Evolutionary conservation across 2,888 invertebrate genomes (phyloP).

Genomic region (Polietes domitor): DNA sequence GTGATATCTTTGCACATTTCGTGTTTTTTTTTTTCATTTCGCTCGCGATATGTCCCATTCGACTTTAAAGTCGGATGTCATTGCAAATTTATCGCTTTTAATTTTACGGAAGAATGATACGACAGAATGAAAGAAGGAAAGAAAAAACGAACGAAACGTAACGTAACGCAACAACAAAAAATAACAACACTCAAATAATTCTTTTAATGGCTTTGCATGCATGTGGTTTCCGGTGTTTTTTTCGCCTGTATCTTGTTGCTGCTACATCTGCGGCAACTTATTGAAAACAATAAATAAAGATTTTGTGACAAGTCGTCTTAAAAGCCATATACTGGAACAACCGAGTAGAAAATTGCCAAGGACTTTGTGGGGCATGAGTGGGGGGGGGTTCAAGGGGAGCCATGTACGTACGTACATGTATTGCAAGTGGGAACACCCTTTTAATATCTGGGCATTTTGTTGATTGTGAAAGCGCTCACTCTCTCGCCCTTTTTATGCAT

Average conservation of each 20-base stretch:
- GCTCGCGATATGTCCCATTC: conserved; percentile 34
- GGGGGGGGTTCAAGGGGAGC: not conserved
- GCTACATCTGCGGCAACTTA: conserved; percentile 72
- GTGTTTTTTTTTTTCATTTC: conserved; percentile 34
- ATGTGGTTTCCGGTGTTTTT: conserved; percentile 19
- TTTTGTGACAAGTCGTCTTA: conserved; percentile 69
- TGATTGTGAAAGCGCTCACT: not conserved
- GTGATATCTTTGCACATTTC: conserved; percentile 34
- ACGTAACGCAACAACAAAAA: no score
- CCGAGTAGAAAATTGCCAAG: conserved; percentile 24
- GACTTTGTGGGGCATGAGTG: conserved; percentile 2
- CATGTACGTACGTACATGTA: no score
- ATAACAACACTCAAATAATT: conserved; percentile 68
- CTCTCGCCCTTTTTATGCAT: conserved; percentile 34
- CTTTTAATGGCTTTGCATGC: conserved; percentile 74
- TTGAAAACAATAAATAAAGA: conserved; percentile 78
- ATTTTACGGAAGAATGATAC: conserved; percentile 72
- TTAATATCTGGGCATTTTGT: conserved; percentile 30
- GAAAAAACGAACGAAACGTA: no score
- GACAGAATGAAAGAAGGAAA: conserved; percentile 51
- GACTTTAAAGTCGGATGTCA: conserved; percentile 57
- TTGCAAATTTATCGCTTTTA: conserved; percentile 76
- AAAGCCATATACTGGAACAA: conserved; percentile 47
- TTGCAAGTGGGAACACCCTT: not conserved
- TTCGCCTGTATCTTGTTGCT: conserved; percentile 35